Conservation (phyloP, 2,797 vertebrate genomes). For the Alca torda region DNA sequence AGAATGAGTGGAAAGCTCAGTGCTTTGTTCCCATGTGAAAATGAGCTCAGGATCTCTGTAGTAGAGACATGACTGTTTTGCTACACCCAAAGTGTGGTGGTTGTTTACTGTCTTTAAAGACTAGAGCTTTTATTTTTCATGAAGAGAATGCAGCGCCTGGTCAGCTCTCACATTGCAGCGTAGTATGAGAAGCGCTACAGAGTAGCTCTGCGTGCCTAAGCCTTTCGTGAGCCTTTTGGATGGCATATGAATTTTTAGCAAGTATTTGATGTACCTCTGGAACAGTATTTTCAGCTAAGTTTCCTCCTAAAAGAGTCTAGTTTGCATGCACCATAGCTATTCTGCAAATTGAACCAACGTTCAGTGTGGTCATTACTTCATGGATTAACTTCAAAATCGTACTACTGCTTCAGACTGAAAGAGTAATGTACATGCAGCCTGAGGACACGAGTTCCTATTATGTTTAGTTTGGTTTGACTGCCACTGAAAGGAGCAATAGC, state of each 20-base stretch:
- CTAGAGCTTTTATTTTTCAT: background rate
- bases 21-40: background rate
- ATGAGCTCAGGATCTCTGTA: background rate
- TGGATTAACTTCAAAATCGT: background rate
- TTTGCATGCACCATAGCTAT: fast-evolving
- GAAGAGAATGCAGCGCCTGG: background rate
- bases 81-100: fast-evolving
- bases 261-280: background rate
- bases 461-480: background rate
- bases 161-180: background rate
- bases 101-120: background rate
- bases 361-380: background rate
- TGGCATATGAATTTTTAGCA: background rate
- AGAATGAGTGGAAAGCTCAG: background rate
- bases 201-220: background rate
- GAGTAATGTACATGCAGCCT: background rate
- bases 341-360: background rate
- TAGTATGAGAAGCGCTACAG: background rate
- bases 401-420: background rate
- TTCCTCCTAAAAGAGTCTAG: background rate
- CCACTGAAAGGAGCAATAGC: background rate
- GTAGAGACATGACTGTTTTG: background rate
- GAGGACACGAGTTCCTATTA: background rate
- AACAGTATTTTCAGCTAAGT: background rate
- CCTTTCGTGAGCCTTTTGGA: background rate